Evolutionary conservation across 2,888 invertebrate species (phyloP), one percentile per base, ranked within the genome.

Genomic region (Platerodrilus igneus): DNA sequence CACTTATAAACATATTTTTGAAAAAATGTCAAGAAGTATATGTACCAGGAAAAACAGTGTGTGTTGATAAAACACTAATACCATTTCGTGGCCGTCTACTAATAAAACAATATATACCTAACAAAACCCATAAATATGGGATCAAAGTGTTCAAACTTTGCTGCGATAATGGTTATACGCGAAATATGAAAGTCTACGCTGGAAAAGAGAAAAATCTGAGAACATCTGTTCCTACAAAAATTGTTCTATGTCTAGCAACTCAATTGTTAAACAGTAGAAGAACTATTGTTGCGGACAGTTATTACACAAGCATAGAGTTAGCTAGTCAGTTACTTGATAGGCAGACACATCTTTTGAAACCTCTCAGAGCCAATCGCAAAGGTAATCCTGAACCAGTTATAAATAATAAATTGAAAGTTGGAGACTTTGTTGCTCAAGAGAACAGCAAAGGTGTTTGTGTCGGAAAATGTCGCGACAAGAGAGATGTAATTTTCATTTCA

Each of bases 101-200:
- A 11, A 25, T 25, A 10, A 25, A 25, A 7, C 25, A 25, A 25
- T 25, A 25, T n/a, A 25, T 25, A 4, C 25, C 25, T 25, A 25
- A n/a, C n/a, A n/a, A n/a, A n/a, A n/a, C n/a, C n/a, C n/a, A n/a
- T n/a, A n/a, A n/a, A n/a, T n/a, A n/a, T n/a, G n/a, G n/a, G n/a
- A n/a, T n/a, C n/a, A n/a, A n/a, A n/a, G n/a, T n/a, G n/a, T n/a
- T n/a, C n/a, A n/a, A n/a, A n/a, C n/a, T n/a, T n/a, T n/a, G n/a
- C n/a, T n/a, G n/a, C n/a, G n/a, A n/a, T n/a, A n/a, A 25, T 10
- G 25, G 10, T 25, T 25, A 13, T 3, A n/a, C 3, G 11, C 13
- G 25, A 11, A 10, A 25, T 4, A 25, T 11, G 25, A 25, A 25
- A 14, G 4, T 25, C 4, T 25, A 25, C 11, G 4, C 7, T 11